phyloP scores from a whole-genome alignment of 1,140 invertebrate species.

The Diplogasteroides magnus region DNA sequence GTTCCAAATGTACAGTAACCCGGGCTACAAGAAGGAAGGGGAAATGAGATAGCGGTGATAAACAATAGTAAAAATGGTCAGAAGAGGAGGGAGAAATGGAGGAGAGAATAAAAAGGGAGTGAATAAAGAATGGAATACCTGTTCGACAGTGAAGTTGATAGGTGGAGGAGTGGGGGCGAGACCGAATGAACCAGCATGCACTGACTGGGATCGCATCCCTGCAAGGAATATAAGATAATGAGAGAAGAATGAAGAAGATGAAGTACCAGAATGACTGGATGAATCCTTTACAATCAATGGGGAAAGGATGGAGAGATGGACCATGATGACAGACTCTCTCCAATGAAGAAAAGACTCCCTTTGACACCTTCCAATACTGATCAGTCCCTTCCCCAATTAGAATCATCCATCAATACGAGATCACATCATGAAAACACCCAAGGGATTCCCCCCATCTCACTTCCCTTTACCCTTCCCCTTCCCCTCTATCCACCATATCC shows the following conservation, averaged over 20 bases:
- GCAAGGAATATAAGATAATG: conserved; percentile 17
- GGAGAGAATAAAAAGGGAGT: background rate
- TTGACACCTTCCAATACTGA: background rate
- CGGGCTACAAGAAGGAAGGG: background rate
- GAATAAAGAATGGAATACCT: conserved; percentile 7
- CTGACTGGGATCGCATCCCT: conserved; percentile 31
- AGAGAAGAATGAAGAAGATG: background rate
- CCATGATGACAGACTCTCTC: too few relatives aligned
- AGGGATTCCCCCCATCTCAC: too few relatives aligned
- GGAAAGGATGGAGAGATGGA: background rate
- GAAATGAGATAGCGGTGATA: background rate
- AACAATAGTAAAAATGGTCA: background rate
- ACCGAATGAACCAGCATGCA: conserved; percentile 39
- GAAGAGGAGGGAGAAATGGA: background rate
- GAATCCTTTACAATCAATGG: background rate
- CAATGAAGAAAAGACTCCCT: too few relatives aligned
- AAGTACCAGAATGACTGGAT: background rate
- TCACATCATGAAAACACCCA: too few relatives aligned
- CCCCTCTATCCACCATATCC: too few relatives aligned
- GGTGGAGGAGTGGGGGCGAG: conserved; percentile 43
- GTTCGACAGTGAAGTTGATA: conserved; percentile 7
- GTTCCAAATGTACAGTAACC: background rate
- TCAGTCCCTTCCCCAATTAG: background rate
- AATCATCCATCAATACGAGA: too few relatives aligned
- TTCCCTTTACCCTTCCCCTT: too few relatives aligned